Evolutionary conservation across 2,113 vertebrate species (phyloP), one percentile per base, ranked within the genome.

Genomic region (Melanostigma gelatinosum): DNA sequence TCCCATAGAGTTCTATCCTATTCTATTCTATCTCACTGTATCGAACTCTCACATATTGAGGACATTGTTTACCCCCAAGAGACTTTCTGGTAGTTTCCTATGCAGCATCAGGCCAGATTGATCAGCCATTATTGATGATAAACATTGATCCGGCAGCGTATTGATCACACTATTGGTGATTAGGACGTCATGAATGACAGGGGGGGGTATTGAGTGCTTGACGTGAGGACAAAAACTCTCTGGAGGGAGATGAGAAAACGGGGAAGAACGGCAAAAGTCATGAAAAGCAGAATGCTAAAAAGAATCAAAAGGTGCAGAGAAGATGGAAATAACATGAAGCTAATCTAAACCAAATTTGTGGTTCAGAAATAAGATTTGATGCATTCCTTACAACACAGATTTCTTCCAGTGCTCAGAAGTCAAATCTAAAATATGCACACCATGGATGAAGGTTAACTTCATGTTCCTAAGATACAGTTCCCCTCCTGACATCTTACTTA

Each of bases 81-180:
- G 81, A 68, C 65, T 54, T 82, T 82, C 80, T 50, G 29, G 54
- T 64, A 83, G 80, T 76, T 88, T 70, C 66, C 79, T 73, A 24
- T 66, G 66, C 80, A 81, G 83, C 83, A 76, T 79, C 76, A 78
- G 78, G 68, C 10, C 0, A 8, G 48, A 92, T 91, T 75, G 87
- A 93, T 92, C 81, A 83, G 88, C 42, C 40, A 4, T 79, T 87
- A 94, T 93, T 77, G 92, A 93, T 62, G 55, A 55, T 80, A 34
- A 46, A 24, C 22, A 92, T 91, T 18, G 91, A 94, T 86, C 50
- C n/a, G 77, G 82, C 57, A 77, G 65, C 8, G 0, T 68, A 94
- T 93, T 79, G 93, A 94, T 89, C 76, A 57, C 44, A 64, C 75
- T 90, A 91, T 91, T 87, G 90, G 85, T 89, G 91, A 92, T 92